These are phyloP conservation scores for Paraplagusia blochii DNA, from an alignment of 2,113 vertebrate genomes.

Conservation along the genomic window DNA sequence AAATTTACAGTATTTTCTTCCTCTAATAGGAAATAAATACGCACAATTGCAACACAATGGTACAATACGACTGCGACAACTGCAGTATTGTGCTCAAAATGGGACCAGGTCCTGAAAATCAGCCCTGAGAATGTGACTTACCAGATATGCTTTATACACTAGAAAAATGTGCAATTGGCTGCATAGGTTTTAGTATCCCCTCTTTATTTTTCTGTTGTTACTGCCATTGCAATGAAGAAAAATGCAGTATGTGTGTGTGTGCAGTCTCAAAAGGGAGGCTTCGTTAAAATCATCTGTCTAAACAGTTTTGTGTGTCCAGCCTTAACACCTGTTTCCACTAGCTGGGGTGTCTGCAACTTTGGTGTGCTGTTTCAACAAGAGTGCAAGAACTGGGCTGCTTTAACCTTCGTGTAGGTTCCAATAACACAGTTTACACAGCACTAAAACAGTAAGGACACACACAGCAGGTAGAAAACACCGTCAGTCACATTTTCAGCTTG, in stretches of 20 bases:
- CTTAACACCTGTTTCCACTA: conserved; percentile 57
- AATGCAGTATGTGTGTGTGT: not conserved
- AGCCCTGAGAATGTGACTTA: no score
- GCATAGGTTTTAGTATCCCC: no score
- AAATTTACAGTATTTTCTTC: no score
- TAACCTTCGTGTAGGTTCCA: not conserved
- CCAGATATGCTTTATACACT: no score
- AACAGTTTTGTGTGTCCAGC: conserved; percentile 47
- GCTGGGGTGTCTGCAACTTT: conserved; percentile 20
- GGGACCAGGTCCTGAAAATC: no score
- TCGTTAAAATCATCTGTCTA: conserved; percentile 54
- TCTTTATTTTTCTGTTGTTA: conserved; percentile 14
- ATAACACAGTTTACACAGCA: not conserved
- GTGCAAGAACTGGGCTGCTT: conserved; percentile 15
- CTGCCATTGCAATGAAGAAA: conserved; percentile 23
- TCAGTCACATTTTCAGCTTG: not conserved
- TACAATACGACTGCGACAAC: no score
- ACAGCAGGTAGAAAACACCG: not conserved
- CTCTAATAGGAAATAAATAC: no score
- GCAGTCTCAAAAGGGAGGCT: conserved; percentile 23
- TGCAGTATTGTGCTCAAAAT: no score
- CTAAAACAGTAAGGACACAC: not conserved
- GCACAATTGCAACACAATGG: no score
- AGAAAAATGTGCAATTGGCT: no score
- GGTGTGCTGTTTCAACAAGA: conserved; percentile 29